Conservation (phyloP, 2,888 invertebrate species). For the Phania funesta region DNA sequence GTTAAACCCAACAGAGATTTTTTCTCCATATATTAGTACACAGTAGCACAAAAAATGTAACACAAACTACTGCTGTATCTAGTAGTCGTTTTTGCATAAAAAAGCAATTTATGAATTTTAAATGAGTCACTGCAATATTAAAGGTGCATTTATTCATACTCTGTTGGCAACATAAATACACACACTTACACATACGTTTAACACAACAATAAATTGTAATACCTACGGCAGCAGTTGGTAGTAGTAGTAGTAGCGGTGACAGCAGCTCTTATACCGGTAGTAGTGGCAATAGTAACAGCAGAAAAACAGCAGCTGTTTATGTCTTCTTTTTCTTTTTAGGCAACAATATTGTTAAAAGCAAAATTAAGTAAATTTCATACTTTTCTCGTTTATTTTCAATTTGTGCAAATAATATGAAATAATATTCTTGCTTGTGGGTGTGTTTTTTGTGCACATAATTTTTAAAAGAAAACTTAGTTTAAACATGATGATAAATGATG, state of each 20-base stretch:
- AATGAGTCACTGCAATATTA: slow-evolving; percentile 67
- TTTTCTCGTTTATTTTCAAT: slow-evolving; percentile 57
- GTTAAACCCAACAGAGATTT: slow-evolving; percentile 42
- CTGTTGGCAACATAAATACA: slow-evolving; percentile 30
- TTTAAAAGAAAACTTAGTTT: slow-evolving; percentile 17
- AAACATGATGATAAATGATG: slow-evolving; percentile 36
- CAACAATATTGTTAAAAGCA: slow-evolving; percentile 63
- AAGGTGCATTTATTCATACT: slow-evolving; percentile 67
- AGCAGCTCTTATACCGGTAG: not conserved
- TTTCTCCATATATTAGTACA: slow-evolving; percentile 1
- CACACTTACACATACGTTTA: slow-evolving; percentile 19
- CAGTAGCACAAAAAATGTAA: slow-evolving; percentile 3
- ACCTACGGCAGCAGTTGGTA: slow-evolving; percentile 33
- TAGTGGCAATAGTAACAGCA: slow-evolving; percentile 20
- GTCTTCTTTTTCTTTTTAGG: slow-evolving; percentile 7
- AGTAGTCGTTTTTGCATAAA: slow-evolving; percentile 63
- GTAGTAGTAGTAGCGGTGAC: not conserved
- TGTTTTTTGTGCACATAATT: not conserved
- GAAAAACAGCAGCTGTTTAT: slow-evolving; percentile 9
- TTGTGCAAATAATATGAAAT: slow-evolving; percentile 23
- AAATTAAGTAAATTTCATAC: slow-evolving; percentile 64
- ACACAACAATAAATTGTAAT: slow-evolving; percentile 46
- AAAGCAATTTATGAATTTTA: slow-evolving; percentile 69
- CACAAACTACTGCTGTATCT: slow-evolving; percentile 48
- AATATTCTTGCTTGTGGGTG: not conserved